phyloP scores from a whole-genome alignment of 2,113 vertebrate genomes.

The Onychostoma macrolepis region DNA sequence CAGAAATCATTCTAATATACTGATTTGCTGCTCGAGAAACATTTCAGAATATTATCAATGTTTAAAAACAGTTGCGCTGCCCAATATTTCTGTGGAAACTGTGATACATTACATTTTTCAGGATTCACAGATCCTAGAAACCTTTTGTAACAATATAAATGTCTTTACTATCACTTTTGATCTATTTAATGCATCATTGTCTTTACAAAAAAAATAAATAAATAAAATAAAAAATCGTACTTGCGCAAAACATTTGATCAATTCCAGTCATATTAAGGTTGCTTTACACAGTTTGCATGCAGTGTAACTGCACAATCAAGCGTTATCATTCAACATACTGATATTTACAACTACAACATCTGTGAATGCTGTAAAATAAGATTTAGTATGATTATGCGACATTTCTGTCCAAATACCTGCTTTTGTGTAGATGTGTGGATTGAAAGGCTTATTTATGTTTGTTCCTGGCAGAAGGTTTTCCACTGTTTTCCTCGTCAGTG shows the following conservation, averaged over 20 bases:
- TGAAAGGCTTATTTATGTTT: not conserved
- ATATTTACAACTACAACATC: not conserved
- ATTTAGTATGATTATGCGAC: not conserved
- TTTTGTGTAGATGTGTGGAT: not conserved
- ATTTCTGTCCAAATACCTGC: not conserved
- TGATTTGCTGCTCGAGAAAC: too few relatives aligned
- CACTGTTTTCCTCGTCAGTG: not conserved
- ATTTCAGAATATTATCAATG: not conserved
- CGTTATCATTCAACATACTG: not conserved
- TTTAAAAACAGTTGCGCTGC: not conserved
- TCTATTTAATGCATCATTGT: not conserved
- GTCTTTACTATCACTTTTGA: not conserved
- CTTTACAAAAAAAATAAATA: not conserved
- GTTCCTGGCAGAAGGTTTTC: not conserved
- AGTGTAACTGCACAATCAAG: not conserved
- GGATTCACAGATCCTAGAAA: too few relatives aligned
- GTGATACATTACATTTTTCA: not conserved
- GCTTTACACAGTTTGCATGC: not conserved
- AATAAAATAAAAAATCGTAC: too few relatives aligned
- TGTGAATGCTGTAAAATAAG: not conserved
- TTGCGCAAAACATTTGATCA: not conserved
- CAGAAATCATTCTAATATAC: too few relatives aligned
- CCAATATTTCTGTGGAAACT: not conserved
- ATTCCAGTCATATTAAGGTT: too few relatives aligned
- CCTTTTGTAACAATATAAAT: not conserved